Base-by-base conservation (phyloP, 2,797 vertebrate genomes). In the Argya squamiceps region DNA sequence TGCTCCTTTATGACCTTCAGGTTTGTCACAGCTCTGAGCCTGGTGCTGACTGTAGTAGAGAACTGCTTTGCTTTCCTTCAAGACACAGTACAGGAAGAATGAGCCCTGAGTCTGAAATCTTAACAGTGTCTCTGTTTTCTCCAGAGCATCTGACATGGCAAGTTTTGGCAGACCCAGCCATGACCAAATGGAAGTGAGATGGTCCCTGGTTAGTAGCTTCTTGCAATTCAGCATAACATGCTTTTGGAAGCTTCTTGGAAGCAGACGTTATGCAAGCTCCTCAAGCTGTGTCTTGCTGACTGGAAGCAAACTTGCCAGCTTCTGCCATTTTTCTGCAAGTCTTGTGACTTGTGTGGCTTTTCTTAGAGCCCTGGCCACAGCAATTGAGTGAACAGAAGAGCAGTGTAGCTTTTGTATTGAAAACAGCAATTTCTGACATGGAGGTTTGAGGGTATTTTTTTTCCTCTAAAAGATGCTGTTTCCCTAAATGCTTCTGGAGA, bases 291-390 rank as follows among this genome's bases (percentile, higher is more conserved):
- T 82, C 91, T 93, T 95, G 52, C 93, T 96, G 93, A 93, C 91
- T 96, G 64, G 80, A 73, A 89, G 89, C 73, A 87, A 79, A 86
- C 74, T 92, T 94, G 94, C 88, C 92, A 93, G n/a, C 77, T 94
- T 95, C 53, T 96, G 74, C 83, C 82, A 87, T 94, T 97, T 94
- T 90, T 84, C 74, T 91, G 60, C 63, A 77, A 93, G 60, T 92
- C 96, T 96, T 90, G 74, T 96, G 96, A 95, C 74, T 95, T 18
- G 37, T 87, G 86, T 91, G 78, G 90, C 90, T 95, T 92, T 96
- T 93, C 91, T 93, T 74, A 82, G 78, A 93, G 89, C 87, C 44
- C 47, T 78, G 83, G 82, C 60, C 32, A 14, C 69, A 92, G 91
- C 47, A 67, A 22, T 69, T 85, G 62, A 79, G 73, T 0, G 20